These are phyloP conservation scores for Apodemia mormo DNA, from an alignment of 2,888 invertebrate species.

Conservation along the genomic window DNA sequence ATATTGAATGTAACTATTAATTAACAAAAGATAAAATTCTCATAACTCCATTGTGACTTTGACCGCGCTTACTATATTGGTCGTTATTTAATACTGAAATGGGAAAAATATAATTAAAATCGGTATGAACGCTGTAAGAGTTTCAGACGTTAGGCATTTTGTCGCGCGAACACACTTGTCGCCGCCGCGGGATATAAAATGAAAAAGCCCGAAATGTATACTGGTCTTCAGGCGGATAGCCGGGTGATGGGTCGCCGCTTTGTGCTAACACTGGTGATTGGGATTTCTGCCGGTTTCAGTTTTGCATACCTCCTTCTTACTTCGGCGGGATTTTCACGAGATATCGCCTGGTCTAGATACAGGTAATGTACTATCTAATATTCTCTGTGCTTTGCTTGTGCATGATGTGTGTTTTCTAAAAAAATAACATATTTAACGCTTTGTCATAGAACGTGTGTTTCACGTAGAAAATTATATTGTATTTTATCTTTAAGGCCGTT, in stretches of 20 bases:
- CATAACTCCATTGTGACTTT: constrained; percentile 38
- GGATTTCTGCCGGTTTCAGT: constrained; percentile 88
- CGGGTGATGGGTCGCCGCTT: constrained; percentile 85
- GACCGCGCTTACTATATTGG: constrained; percentile 24
- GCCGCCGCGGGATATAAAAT: constrained; percentile 20
- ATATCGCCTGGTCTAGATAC: constrained; percentile 68
- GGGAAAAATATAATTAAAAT: constrained; percentile 29
- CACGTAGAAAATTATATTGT: not conserved
- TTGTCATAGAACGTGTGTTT: not conserved
- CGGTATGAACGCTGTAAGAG: constrained; percentile 25
- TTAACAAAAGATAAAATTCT: constrained; percentile 39
- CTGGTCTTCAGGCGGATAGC: constrained; percentile 66
- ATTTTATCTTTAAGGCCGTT: not conserved
- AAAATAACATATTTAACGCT: not conserved
- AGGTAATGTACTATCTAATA: constrained; percentile 57
- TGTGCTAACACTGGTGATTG: constrained; percentile 86
- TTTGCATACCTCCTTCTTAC: constrained; percentile 87
- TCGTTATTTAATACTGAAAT: constrained; percentile 16
- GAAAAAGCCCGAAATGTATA: constrained; percentile 35
- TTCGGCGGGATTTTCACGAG: constrained; percentile 76
- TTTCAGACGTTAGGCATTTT: constrained; percentile 32
- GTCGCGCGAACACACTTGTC: constrained; percentile 43
- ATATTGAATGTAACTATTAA: constrained; percentile 33
- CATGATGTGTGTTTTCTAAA: constrained; percentile 26
- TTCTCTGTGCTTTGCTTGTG: constrained; percentile 38